Percentiles rank a stretch among this genome's conserved stretches.
phyloP scores from a whole-genome alignment of 2,113 vertebrate species.

The Tragelaphus scriptus region DNA sequence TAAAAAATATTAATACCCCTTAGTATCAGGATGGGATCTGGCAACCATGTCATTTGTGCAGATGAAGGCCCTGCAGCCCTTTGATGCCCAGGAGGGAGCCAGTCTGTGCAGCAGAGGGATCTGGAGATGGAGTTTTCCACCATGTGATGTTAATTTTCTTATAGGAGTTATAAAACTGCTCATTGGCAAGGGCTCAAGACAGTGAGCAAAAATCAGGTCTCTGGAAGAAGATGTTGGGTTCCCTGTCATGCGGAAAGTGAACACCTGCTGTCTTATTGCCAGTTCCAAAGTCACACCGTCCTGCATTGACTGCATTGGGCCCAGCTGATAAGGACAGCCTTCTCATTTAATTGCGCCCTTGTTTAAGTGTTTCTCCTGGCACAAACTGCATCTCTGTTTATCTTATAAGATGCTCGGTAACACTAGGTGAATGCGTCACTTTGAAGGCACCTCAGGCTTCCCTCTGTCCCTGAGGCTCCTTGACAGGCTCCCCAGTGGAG shows the following conservation, averaged over 20 bases:
- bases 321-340: neutral
- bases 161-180: slow-evolving; percentile 46
- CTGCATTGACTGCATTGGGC: neutral
- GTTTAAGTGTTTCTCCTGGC: slow-evolving; percentile 18
- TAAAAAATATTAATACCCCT: slow-evolving; percentile 35
- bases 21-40: neutral
- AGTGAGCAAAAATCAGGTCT: slow-evolving; percentile 6
- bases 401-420: neutral
- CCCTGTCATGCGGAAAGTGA: neutral
- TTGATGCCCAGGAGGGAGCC: slow-evolving; percentile 7
- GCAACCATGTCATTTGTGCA: neutral
- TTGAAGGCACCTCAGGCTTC: slow-evolving; percentile 12
- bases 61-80: neutral
- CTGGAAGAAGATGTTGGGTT: neutral
- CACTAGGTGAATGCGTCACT: neutral
- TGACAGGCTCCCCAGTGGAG: neutral
- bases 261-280: neutral
- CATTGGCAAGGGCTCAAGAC: slow-evolving; percentile 22
- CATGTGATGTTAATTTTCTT: slow-evolving; percentile 48
- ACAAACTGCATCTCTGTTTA: neutral
- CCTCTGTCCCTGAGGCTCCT: neutral
- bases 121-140: slow-evolving; percentile 64
- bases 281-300: neutral
- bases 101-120: neutral
- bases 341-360: slow-evolving; percentile 16